Conservation (phyloP, 1,140 invertebrate species). For the Coboldia fuscipes region DNA sequence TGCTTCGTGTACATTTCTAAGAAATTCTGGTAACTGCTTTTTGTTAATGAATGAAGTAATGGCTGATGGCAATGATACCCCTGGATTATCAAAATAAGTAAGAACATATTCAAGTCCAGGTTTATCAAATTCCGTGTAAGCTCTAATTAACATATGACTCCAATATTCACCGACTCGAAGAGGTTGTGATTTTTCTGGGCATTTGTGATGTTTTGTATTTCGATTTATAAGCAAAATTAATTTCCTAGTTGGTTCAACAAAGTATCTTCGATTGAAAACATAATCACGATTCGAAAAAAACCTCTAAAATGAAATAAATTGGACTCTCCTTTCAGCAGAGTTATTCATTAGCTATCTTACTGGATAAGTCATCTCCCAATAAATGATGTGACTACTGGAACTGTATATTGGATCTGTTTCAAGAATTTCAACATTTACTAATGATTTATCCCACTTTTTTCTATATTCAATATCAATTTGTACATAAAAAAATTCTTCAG, state of each 20-base stretch:
- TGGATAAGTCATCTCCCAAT: constrained; percentile 78
- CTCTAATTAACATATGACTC: constrained; percentile 70
- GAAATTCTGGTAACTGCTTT: too few species aligned
- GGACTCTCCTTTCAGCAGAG: neutral
- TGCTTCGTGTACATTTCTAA: too few species aligned
- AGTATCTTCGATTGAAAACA: constrained; percentile 54
- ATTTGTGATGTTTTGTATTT: constrained; percentile 18
- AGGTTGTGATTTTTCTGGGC: constrained; percentile 17
- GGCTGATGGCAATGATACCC: constrained; percentile 39
- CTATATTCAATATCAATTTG: constrained; percentile 62
- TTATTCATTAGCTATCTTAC: constrained; percentile 24
- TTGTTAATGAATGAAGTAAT: constrained; percentile 40
- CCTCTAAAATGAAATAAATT: too few species aligned
- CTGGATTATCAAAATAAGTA: constrained; percentile 75
- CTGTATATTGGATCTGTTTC: constrained; percentile 33
- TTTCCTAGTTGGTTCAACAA: constrained; percentile 27
- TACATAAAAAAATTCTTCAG: constrained; percentile 57
- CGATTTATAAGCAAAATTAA: constrained; percentile 26
- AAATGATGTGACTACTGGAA: constrained; percentile 47
- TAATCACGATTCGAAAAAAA: constrained; percentile 74
- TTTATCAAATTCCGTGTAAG: constrained; percentile 19
- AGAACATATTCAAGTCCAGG: constrained; percentile 51
- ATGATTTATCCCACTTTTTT: constrained; percentile 57
- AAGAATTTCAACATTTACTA: constrained; percentile 39
- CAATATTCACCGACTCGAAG: constrained; percentile 54